These are phyloP conservation scores for Notothenia rossii DNA, from an alignment of 2,113 vertebrate genomes.

Conservation along the genomic window DNA sequence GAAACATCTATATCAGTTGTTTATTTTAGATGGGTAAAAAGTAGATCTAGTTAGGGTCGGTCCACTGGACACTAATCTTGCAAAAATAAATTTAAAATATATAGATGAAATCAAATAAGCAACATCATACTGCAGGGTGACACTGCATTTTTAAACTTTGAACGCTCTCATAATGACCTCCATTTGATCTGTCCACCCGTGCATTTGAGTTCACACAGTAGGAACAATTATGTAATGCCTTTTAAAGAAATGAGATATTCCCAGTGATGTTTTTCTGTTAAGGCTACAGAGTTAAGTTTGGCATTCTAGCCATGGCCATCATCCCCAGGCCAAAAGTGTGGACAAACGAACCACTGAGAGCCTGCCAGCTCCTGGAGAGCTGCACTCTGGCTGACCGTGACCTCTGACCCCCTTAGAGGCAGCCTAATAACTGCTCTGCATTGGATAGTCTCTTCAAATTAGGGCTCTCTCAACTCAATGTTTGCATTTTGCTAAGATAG, in stretches of 20 bases:
- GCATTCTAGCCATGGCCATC: background rate
- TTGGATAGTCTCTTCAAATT: background rate
- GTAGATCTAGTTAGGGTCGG: background rate
- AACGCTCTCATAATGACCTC: background rate
- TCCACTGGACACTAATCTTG: background rate
- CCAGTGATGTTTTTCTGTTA: background rate
- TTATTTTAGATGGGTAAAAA: background rate
- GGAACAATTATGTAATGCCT: too few species aligned
- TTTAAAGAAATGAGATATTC: background rate
- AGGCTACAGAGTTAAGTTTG: background rate
- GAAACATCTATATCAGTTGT: too few species aligned
- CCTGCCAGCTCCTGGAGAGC: background rate
- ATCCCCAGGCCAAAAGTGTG: background rate
- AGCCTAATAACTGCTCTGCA: background rate
- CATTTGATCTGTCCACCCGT: background rate
- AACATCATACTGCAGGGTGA: background rate
- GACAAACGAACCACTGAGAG: background rate
- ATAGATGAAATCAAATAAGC: background rate
- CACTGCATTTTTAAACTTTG: background rate
- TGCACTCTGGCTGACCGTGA: background rate
- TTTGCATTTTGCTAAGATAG: too few species aligned
- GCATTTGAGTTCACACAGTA: background rate
- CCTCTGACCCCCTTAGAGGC: constrained; percentile 1
- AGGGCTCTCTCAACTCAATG: background rate
- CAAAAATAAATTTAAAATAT: background rate